phyloP scores from a whole-genome alignment of 2,113 vertebrate species.

The Bos taurus region DNA sequence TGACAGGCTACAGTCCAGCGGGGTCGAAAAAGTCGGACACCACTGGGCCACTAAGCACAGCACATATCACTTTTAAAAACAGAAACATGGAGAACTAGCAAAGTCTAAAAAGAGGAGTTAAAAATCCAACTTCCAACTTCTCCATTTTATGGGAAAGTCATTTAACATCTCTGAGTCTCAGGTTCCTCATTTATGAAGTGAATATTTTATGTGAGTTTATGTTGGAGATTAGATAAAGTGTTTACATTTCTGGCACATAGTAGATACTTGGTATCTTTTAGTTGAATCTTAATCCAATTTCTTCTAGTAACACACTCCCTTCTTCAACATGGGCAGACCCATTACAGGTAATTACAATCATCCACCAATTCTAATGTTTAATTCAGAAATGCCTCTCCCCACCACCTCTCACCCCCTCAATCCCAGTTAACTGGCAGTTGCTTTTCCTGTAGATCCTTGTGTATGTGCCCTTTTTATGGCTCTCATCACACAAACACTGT shows the following conservation, averaged over 20 bases:
- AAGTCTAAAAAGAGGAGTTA: neutral
- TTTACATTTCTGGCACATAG: neutral
- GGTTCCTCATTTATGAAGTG: neutral
- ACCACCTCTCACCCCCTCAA: neutral
- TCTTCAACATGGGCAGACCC: neutral
- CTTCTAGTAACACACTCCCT: neutral
- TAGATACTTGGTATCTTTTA: neutral
- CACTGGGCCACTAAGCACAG: neutral
- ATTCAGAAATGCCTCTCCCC: neutral
- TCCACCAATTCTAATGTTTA: neutral
- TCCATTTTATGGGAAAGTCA: neutral
- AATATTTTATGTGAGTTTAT: neutral
- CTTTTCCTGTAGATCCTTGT: neutral
- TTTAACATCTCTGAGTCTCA: neutral
- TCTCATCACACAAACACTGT: neutral
- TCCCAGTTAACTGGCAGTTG: no score
- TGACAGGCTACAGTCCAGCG: accelerated
- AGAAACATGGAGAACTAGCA: neutral
- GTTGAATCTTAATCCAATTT: neutral
- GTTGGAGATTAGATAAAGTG: neutral
- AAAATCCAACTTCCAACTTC: neutral
- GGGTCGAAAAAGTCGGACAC: accelerated
- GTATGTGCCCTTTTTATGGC: no score
- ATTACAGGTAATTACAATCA: neutral
- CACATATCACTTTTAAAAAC: neutral